Percentiles rank a stretch among this genome's conserved stretches.
Evolutionary conservation across 64 coral and sea anemone species (phyloP).

Genomic region (Orbicella faveolata): DNA sequence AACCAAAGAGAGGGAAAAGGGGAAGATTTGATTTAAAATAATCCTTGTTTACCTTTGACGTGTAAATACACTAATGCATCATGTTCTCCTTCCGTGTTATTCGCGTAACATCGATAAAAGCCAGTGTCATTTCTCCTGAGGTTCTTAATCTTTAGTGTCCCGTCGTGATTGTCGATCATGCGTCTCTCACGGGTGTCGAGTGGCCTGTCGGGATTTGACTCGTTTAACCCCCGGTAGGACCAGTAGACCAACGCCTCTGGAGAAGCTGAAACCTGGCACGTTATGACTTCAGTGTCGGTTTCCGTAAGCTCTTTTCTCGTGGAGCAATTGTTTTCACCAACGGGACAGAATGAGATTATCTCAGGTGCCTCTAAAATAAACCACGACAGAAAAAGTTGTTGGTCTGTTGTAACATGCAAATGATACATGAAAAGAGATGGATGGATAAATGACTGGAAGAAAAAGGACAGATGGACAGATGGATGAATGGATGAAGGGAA

Average conservation of each 20-base stretch:
- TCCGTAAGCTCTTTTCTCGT: slow-evolving; percentile 40
- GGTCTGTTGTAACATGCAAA: not conserved
- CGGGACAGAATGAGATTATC: slow-evolving; percentile 56
- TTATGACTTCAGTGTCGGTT: not conserved
- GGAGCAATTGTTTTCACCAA: slow-evolving; percentile 32
- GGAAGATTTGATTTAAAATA: no score
- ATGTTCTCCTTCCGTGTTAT: slow-evolving; percentile 36
- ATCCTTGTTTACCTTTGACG: slow-evolving; percentile 55
- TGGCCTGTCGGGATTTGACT: not conserved
- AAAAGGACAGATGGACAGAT: not conserved
- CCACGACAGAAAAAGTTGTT: not conserved
- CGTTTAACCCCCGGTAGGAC: slow-evolving; percentile 2
- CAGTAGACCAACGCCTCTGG: slow-evolving; percentile 52
- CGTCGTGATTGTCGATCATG: slow-evolving; percentile 58
- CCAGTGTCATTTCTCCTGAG: slow-evolving; percentile 58
- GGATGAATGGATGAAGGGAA: not conserved
- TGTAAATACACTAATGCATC: slow-evolving; percentile 14
- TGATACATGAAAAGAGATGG: not conserved
- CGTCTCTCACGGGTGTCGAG: not conserved
- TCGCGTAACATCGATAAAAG: slow-evolving; percentile 46
- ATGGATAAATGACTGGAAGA: not conserved
- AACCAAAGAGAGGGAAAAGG: no score
- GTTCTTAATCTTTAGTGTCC: slow-evolving; percentile 41
- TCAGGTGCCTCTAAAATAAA: slow-evolving; percentile 44
- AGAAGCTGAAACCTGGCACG: slow-evolving; percentile 54